Conservation (phyloP, 2,888 invertebrate species). For the Lacanobia wlatinum region DNA sequence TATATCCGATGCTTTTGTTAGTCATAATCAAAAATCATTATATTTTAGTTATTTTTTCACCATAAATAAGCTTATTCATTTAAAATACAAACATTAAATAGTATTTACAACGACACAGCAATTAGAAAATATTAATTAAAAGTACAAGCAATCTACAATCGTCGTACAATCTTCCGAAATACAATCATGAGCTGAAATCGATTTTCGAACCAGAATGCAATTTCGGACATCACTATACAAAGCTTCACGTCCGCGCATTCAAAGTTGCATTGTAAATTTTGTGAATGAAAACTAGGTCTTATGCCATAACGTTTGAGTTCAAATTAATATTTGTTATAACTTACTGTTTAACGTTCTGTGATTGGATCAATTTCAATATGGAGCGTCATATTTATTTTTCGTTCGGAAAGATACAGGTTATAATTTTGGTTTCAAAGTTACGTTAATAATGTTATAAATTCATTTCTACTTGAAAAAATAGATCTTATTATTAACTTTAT, state of each 20-base stretch:
- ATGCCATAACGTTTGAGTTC: fast-evolving
- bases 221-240: conserved; percentile 43
- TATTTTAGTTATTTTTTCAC: not conserved
- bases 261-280: conserved; percentile 48
- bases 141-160: too few relatives aligned
- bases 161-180: not conserved
- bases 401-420: conserved; percentile 33
- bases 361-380: conserved; percentile 47
- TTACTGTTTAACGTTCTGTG: conserved; percentile 35
- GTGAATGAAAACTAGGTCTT: conserved; percentile 22
- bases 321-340: not conserved
- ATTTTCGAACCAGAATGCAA: not conserved
- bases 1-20: not conserved
- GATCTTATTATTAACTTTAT: too few relatives aligned
- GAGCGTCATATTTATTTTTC: conserved; percentile 56
- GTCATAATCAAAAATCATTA: not conserved
- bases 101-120: too few relatives aligned
- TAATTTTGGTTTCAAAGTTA: not conserved
- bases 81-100: too few relatives aligned
- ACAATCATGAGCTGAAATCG: not conserved
- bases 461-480: too few relatives aligned
- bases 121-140: too few relatives aligned
- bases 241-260: conserved; percentile 55
- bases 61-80: too few relatives aligned
- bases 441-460: not conserved